phyloP scores from a whole-genome alignment of 2,888 invertebrate species.

The Eueremaeus valkanovi region DNA sequence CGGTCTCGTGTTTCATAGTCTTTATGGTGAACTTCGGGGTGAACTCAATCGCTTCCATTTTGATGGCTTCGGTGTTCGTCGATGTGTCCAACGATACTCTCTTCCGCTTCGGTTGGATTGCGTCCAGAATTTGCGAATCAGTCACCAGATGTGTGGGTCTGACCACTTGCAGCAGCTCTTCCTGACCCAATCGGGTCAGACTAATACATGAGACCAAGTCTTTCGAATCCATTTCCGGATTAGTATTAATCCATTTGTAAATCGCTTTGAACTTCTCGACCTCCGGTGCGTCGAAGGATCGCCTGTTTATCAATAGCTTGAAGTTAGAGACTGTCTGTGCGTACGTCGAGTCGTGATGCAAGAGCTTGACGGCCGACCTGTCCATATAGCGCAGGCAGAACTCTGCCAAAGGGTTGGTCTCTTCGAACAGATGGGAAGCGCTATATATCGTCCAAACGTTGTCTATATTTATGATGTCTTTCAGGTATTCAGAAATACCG shows the following conservation, averaged over 20 bases:
- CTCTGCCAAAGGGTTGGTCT: slow-evolving; percentile 7
- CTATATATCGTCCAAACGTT: slow-evolving; percentile 18
- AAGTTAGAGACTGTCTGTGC: neutral
- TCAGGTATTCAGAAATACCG: slow-evolving; percentile 7
- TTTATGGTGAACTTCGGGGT: slow-evolving; percentile 13
- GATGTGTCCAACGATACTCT: slow-evolving; percentile 26
- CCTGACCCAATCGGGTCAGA: neutral
- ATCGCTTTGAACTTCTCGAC: slow-evolving; percentile 26
- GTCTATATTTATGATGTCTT: slow-evolving; percentile 13
- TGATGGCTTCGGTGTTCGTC: slow-evolving; percentile 19
- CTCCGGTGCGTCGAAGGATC: slow-evolving; percentile 11
- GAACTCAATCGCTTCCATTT: slow-evolving; percentile 28
- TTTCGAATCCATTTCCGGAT: slow-evolving; percentile 14
- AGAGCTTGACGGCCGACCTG: slow-evolving; percentile 10
- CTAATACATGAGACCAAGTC: slow-evolving; percentile 8
- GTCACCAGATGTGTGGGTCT: slow-evolving; percentile 18
- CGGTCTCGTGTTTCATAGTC: slow-evolving; percentile 34
- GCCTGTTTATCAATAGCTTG: slow-evolving; percentile 19
- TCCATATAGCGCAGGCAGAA: slow-evolving; percentile 24
- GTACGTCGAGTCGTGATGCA: neutral
- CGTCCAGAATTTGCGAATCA: slow-evolving; percentile 11
- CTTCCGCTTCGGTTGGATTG: slow-evolving; percentile 14
- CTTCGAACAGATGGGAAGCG: slow-evolving; percentile 7
- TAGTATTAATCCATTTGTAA: slow-evolving; percentile 29
- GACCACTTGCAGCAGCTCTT: slow-evolving; percentile 25